Conservation (phyloP, 2,113 vertebrate genomes). For the Ictalurus punctatus region DNA sequence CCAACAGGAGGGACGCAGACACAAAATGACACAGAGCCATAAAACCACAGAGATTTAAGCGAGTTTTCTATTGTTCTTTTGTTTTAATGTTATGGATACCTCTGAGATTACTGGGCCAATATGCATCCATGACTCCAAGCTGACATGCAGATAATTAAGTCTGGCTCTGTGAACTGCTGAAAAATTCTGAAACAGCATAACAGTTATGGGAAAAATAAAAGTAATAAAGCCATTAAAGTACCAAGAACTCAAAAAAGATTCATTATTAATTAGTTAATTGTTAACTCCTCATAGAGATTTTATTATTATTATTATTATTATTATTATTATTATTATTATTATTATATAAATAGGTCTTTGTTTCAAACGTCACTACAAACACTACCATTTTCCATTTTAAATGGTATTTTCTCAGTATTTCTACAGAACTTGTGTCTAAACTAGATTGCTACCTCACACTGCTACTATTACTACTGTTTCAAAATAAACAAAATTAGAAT, state of each 20-base stretch:
- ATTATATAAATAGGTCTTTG: background rate
- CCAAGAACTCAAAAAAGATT: background rate
- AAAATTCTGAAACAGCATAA: slow-evolving; percentile 1
- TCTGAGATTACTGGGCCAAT: background rate
- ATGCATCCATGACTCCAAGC: background rate
- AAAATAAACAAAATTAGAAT: background rate
- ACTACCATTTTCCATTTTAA: background rate
- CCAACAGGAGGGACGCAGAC: slow-evolving; percentile 7
- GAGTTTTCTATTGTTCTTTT: slow-evolving; percentile 38
- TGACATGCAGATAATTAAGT: slow-evolving; percentile 8
- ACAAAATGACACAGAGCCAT: slow-evolving; percentile 22
- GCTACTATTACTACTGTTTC: background rate
- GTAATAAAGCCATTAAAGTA: slow-evolving; percentile 13
- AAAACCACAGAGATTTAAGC: slow-evolving; percentile 31
- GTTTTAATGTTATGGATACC: slow-evolving; percentile 15
- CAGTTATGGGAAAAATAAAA: slow-evolving; percentile 2
- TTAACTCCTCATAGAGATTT: background rate
- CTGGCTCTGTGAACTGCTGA: background rate
- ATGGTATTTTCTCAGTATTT: background rate
- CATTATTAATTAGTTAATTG: background rate
- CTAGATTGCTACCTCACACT: background rate
- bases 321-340: background rate
- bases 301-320: background rate
- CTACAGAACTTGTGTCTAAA: background rate
- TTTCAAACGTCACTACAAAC: background rate